Evolutionary conservation across 2,888 invertebrate genomes (phyloP).

Genomic region (Microdon myrmicae): DNA sequence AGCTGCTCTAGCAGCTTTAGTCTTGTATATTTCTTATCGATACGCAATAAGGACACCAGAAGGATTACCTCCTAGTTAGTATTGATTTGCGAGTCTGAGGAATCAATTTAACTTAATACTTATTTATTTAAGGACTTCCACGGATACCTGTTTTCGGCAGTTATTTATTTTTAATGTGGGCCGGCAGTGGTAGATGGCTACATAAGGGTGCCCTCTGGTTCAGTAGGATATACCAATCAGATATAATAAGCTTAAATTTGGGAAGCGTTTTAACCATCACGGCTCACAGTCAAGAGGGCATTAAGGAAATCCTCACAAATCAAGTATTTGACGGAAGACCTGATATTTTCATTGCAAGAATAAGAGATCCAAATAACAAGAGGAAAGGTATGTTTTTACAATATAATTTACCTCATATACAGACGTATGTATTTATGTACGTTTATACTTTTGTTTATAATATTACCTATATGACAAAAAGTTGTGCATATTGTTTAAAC

Average conservation of each 20-base stretch:
- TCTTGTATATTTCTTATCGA: too few species aligned
- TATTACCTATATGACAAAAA: too few species aligned
- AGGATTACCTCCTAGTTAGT: too few species aligned
- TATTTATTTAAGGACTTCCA: constrained; percentile 70
- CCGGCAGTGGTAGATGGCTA: constrained; percentile 69
- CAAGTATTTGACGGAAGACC: constrained; percentile 74
- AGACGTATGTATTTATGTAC: too few species aligned
- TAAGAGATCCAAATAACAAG: constrained; percentile 67
- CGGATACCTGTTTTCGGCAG: constrained; percentile 73
- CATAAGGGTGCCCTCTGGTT: constrained; percentile 69
- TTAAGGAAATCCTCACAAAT: constrained; percentile 71
- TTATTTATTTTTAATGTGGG: constrained; percentile 71
- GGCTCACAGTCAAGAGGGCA: constrained; percentile 69
- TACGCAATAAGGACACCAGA: too few species aligned
- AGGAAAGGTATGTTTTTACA: constrained; percentile 57
- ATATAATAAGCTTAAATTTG: constrained; percentile 71
- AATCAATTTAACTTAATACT: constrained; percentile 7
- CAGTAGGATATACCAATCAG: constrained; percentile 71
- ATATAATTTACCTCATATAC: too few species aligned
- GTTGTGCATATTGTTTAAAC: too few species aligned
- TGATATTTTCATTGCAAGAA: constrained; percentile 67
- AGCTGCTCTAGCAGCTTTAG: too few species aligned
- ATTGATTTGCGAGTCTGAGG: too few species aligned
- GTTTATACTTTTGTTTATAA: too few species aligned
- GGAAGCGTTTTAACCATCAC: constrained; percentile 69